Percentiles rank a stretch among this genome's conserved stretches.
phyloP scores from a whole-genome alignment of 2,888 invertebrate genomes.

The Pseudolycoriella hygida region DNA sequence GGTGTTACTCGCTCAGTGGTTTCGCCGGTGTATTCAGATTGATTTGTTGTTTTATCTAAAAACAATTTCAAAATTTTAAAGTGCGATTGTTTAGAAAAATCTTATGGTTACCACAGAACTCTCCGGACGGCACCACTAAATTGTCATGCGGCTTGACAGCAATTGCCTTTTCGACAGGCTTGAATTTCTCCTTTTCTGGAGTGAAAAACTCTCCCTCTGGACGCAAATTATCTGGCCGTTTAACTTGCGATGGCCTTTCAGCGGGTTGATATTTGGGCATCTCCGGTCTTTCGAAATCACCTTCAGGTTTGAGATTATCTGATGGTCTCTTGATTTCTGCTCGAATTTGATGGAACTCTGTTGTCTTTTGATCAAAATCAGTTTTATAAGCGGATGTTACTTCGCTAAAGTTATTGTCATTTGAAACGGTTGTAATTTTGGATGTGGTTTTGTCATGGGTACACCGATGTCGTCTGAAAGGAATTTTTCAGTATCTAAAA shows the following conservation, averaged over 20 bases:
- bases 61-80: no score
- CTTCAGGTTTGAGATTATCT: conserved; percentile 43
- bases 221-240: conserved; percentile 27
- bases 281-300: conserved; percentile 32
- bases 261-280: conserved; percentile 20
- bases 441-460: conserved; percentile 35
- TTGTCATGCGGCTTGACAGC: conserved; percentile 37
- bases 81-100: not conserved
- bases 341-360: conserved; percentile 27
- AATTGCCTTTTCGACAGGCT: conserved; percentile 33
- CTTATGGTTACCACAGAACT: conserved; percentile 47
- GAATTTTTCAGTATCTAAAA: no score
- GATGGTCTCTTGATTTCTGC: conserved; percentile 35
- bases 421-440: conserved; percentile 8
- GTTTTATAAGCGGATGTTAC: conserved; percentile 40
- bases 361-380: conserved; percentile 35
- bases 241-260: conserved; percentile 29
- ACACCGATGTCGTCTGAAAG: conserved; percentile 65
- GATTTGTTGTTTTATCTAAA: conserved; percentile 51
- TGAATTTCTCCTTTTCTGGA: conserved; percentile 28
- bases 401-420: conserved; percentile 7
- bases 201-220: conserved; percentile 33
- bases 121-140: conserved; percentile 40
- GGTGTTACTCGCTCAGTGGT: conserved; percentile 43
- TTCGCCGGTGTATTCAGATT: conserved; percentile 50